Base-by-base conservation (phyloP, 1,140 invertebrate genomes). In the Leptonema lineaticorne region DNA sequence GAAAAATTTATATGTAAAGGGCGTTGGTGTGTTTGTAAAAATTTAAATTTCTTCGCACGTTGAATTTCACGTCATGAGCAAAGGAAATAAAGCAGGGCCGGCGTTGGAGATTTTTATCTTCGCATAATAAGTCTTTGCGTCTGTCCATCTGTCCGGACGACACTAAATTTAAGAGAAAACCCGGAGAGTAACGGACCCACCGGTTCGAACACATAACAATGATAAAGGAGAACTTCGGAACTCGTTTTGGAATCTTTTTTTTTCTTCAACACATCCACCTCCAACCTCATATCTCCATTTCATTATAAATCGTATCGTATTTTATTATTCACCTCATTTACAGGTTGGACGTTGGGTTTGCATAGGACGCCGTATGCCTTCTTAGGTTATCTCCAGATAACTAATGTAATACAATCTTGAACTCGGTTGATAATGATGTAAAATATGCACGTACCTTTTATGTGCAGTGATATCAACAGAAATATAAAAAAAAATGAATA, bases 91-190 rank as follows among this genome's bases (percentile, higher is more conserved):
- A 64, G 62, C 29, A 48, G 26, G 37, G 26, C 27, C 62, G 62
- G 33, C 27, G 41, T 18, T 20, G 41, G 24, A 64, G 62, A 64
- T 64, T 64, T 64, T 64, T 48, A 64, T 64, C 62, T 64, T 46
- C 26, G 33, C 41, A 64, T 64, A 50, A 64, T 64, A 64, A 64
- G 62, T 64, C 62, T 64, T 64, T 64, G 45, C 62, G 62, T 64
- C 62, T 28, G 62, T 64, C 62, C 62, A 45, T 64, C 62, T 64
- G 62, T 64, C 62, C 45, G 41, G 33, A 24, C 62, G 62, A 64
- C 62, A 64, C 62, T 64, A 64, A 64, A 64, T 64, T 64, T 64
- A 48, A 64, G 62, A 64, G 30, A 37, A 45, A 41, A n/a, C 62
- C 62, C 8, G 58, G 58, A 62, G 62, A 64, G 45, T 64, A 64